Base-by-base conservation (phyloP, 2,888 invertebrate species). In the Caenorhabditis doughertyi region DNA sequence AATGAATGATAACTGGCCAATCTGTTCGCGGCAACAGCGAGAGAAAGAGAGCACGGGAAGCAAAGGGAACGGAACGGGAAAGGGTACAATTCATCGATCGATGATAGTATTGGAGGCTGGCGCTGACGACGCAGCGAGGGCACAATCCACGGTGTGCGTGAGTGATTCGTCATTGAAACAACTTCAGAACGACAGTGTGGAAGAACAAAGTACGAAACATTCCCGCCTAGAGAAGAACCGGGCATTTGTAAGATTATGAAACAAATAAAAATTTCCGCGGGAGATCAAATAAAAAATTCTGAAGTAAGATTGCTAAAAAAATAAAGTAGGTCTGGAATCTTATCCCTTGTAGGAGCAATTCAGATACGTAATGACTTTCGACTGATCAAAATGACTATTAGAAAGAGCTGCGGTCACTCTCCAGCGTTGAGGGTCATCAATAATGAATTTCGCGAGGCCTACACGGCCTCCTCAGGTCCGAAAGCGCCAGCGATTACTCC, bases 111-210 rank as follows among this genome's bases (percentile, higher is more conserved):
- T 9, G 53, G 21, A 32, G 60, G 23, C 25, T 29, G 56, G 73
- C 65, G 77, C 23, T 25, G 27, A 64, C 47, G 49, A 27, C 29
- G 32, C 32, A 55, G 27, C 25, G 65, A 70, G 60, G 60, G 68
- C 77, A 79, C 79, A 71, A 56, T 58, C 58, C 49, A 58, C 32
- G 21, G 53, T 53, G 35, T 58, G 32, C 11, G 29, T 53, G 62
- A 64, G 35, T 49, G 49, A 65, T 64, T 32, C 23, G 64, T 62
- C 60, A 60, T 64, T 51, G 73, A 39, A 74, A 74, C 67, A 74
- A 49, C 56, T 53, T 62, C 64, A 73, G 42, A 53, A 44, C 64
- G 72, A 73, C 72, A 65, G 11, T n/a, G n/a, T n/a, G n/a, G 13
- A 21, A 29, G 62, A 27, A 72, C 62, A 72, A 71, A 71, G 56